Percentiles rank a stretch among this genome's conserved stretches.
phyloP scores from a whole-genome alignment of 2,797 vertebrate genomes.

The Columba guinea region DNA sequence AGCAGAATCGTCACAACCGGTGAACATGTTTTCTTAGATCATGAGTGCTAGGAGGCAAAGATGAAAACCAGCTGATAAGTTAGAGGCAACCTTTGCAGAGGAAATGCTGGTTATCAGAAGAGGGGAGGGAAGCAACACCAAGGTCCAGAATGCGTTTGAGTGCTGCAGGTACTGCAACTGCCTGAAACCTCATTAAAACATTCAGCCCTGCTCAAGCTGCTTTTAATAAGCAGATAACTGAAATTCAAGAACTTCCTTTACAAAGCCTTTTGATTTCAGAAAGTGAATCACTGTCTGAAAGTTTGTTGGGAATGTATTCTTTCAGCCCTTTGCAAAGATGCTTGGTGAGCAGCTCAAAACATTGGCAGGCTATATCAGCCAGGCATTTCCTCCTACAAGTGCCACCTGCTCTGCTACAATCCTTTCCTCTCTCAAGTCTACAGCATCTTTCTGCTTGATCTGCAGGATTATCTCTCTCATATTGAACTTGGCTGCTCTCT shows the following conservation, averaged over 20 bases:
- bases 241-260: neutral
- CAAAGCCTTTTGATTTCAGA: neutral
- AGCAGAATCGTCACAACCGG: slow-evolving; percentile 1
- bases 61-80: neutral
- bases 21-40: neutral
- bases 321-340: fast-evolving
- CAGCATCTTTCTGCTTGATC: neutral
- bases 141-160: neutral
- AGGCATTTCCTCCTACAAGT: neutral
- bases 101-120: neutral
- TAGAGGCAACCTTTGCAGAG: neutral
- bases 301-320: fast-evolving
- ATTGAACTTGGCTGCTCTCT: neutral
- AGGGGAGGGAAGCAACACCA: neutral
- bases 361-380: neutral
- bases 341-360: fast-evolving
- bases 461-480: neutral
- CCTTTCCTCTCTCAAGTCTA: neutral
- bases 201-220: neutral
- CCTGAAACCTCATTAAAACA: neutral
- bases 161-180: neutral
- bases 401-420: neutral
- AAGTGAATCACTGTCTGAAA: neutral
- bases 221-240: neutral
- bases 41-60: neutral